These are phyloP conservation scores for Parthenolecanium corni DNA, from an alignment of 2,888 invertebrate species.

Conservation along the genomic window DNA sequence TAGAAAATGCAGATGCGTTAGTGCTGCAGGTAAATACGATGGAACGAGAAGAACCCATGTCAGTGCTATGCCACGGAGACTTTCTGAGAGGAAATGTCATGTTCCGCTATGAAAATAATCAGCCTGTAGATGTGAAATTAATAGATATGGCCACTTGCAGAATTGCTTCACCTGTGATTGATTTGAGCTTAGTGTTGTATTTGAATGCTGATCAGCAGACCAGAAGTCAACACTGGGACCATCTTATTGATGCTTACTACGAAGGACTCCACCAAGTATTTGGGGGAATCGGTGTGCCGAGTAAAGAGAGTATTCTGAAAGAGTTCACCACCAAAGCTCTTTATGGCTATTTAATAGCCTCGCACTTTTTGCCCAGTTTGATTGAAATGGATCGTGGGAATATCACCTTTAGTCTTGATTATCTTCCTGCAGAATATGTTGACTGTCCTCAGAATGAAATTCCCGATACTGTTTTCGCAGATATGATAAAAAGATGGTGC, in stretches of 20 bases:
- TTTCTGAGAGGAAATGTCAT: neutral
- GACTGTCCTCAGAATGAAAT: too few species aligned
- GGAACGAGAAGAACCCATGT: neutral
- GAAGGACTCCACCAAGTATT: too few species aligned
- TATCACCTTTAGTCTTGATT: too few species aligned
- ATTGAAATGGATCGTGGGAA: neutral
- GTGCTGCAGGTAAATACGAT: too few species aligned
- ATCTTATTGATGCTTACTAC: too few species aligned
- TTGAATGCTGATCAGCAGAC: too few species aligned
- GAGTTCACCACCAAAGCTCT: neutral
- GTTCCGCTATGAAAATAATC: neutral
- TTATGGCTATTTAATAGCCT: neutral
- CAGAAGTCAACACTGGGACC: too few species aligned
- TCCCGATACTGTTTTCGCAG: too few species aligned
- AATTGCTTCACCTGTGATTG: neutral
- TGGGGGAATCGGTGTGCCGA: neutral
- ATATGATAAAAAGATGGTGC: too few species aligned
- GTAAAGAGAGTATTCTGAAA: neutral
- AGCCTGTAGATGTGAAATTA: neutral
- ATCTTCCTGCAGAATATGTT: too few species aligned
- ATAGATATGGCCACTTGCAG: neutral
- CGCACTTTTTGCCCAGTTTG: neutral
- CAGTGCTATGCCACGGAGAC: conserved; percentile 1
- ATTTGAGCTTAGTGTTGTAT: neutral
- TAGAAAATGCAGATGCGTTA: too few species aligned